These are phyloP conservation scores for Agelas oroides DNA, from an alignment of 37 sponge, comb jelly and placozoan genomes.

Conservation along the genomic window DNA sequence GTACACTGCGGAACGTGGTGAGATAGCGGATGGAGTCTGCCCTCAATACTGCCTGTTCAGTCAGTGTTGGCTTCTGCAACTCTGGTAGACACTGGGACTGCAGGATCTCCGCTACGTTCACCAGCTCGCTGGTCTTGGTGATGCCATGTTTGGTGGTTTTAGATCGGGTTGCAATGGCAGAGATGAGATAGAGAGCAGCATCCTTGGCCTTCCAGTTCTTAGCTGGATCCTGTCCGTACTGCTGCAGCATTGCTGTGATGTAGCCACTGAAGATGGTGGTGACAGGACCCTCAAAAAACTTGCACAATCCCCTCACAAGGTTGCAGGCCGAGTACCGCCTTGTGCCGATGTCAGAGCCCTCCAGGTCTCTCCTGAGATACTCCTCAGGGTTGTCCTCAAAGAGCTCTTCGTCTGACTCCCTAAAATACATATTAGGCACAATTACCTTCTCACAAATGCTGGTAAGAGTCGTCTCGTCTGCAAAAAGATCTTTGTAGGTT, in stretches of 20 bases:
- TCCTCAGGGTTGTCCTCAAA: constrained; percentile 99
- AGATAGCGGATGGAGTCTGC: constrained; percentile 93
- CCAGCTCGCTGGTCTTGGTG: constrained; percentile 91
- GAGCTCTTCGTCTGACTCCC: constrained; percentile 95
- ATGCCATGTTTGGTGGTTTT: constrained; percentile 92
- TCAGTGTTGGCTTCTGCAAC: constrained; percentile 69
- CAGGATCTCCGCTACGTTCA: constrained; percentile 91
- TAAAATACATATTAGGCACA: constrained; percentile 85
- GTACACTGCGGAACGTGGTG: constrained; percentile 89
- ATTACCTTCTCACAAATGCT: constrained; percentile 95
- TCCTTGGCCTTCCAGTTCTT: constrained; percentile 94
- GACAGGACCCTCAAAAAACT: constrained; percentile 85
- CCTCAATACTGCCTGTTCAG: constrained; percentile 80
- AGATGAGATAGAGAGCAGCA: constrained; percentile 91
- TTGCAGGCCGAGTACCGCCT: constrained; percentile 96
- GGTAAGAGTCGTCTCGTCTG: constrained; percentile 73
- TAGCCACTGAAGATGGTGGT: constrained; percentile 84
- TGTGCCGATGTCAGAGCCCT: constrained; percentile 96
- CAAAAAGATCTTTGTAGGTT: constrained; percentile 90
- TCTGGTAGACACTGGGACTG: constrained; percentile 81
- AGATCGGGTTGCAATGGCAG: constrained; percentile 91
- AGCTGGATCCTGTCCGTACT: constrained; percentile 76
- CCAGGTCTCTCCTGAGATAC: constrained; percentile 94
- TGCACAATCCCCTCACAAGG: constrained; percentile 89
- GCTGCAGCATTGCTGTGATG: constrained; percentile 70